Evolutionary conservation across 2,113 vertebrate species (phyloP).

Genomic region (Gorsachius goisagi): DNA sequence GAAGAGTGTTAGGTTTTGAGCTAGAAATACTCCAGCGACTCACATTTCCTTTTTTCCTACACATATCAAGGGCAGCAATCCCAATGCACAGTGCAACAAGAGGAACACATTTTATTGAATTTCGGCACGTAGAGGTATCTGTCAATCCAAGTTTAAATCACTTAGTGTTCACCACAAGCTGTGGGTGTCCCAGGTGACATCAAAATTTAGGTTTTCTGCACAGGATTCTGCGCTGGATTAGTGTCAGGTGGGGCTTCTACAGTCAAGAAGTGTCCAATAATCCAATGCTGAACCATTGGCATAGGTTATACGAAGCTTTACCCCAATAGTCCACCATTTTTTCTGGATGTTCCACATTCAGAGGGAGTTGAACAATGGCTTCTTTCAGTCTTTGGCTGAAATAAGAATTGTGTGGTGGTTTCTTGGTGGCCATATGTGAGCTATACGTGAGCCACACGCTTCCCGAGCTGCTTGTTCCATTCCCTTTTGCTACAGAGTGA

Average conservation of each 20-base stretch:
- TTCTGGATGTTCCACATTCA: background rate
- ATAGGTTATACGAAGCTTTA: background rate
- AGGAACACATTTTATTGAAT: slow-evolving; percentile 60
- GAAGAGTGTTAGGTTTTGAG: slow-evolving; percentile 7
- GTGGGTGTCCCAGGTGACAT: slow-evolving; percentile 18
- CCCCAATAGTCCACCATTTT: background rate
- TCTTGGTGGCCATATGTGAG: background rate
- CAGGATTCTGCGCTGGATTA: background rate
- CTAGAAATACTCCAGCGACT: slow-evolving; percentile 42
- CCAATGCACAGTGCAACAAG: slow-evolving; percentile 40
- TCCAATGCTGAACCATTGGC: background rate
- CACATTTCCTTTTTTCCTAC: slow-evolving; percentile 37
- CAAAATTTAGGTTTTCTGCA: slow-evolving; percentile 44
- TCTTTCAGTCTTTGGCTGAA: background rate
- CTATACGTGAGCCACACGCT: background rate
- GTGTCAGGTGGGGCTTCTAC: background rate
- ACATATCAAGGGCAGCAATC: slow-evolving; percentile 44
- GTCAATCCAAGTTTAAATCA: slow-evolving; percentile 63
- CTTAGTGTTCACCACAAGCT: slow-evolving; percentile 40
- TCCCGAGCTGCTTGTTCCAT: background rate
- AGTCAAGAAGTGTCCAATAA: background rate
- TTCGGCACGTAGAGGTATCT: slow-evolving; percentile 54
- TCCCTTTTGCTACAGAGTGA: background rate
- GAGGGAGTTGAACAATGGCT: background rate
- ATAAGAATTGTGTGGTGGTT: background rate